phyloP scores from a whole-genome alignment of 1,140 invertebrate species.

The Anadara kagoshimensis region DNA sequence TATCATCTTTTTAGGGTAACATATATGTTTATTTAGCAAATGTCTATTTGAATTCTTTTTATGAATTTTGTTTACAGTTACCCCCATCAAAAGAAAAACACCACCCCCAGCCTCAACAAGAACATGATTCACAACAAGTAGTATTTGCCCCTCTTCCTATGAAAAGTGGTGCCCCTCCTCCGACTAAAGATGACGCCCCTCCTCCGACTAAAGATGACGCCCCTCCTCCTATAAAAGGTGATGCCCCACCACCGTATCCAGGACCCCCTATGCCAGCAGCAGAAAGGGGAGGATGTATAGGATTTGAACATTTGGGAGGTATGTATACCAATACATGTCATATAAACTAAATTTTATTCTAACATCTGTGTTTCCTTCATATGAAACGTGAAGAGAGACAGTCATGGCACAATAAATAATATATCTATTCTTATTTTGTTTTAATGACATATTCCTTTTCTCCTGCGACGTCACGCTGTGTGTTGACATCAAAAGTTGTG shows the following conservation, averaged over 20 bases:
- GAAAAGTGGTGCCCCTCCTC: not conserved
- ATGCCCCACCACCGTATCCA: slow-evolving; percentile 17
- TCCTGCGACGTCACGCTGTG: no score
- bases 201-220: no score
- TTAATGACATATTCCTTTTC: no score
- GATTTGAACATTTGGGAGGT: slow-evolving; percentile 28
- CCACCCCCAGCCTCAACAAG: slow-evolving; percentile 11
- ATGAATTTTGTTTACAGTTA: slow-evolving; percentile 26
- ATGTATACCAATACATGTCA: not conserved
- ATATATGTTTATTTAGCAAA: not conserved
- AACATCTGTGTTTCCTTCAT: not conserved
- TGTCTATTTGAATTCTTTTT: no score
- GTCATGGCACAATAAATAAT: no score
- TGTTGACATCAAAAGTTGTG: no score
- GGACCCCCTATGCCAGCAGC: slow-evolving; percentile 19
- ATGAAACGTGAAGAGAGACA: not conserved
- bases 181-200: no score
- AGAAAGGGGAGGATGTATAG: slow-evolving; percentile 7
- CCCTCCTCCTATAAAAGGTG: no score
- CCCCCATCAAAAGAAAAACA: slow-evolving; percentile 31
- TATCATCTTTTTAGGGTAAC: no score
- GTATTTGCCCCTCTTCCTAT: not conserved
- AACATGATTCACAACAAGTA: not conserved
- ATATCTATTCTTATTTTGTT: no score
- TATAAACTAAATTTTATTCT: not conserved